These are phyloP conservation scores for Diaphora mendica DNA, from an alignment of 2,888 invertebrate genomes.

Conservation along the genomic window DNA sequence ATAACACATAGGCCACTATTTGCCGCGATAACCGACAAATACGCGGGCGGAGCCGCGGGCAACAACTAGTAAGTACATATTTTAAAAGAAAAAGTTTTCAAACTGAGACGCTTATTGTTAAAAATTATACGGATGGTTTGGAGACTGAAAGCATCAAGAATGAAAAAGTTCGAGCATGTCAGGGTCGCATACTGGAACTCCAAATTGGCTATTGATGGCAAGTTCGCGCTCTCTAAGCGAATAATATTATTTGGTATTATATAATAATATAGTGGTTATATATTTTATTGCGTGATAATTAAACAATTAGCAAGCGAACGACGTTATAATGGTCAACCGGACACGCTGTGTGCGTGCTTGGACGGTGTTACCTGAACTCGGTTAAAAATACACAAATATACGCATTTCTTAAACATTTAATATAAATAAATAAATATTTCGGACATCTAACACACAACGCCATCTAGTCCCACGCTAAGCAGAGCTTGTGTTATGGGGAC, in stretches of 20 bases:
- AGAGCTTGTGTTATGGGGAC: no score
- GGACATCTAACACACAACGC: no score
- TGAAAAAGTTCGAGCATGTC: neutral
- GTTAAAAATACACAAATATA: neutral
- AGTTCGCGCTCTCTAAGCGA: neutral
- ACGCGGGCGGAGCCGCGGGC: no score
- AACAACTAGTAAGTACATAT: no score
- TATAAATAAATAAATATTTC: no score
- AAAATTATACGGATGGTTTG: no score
- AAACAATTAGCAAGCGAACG: slow-evolving; percentile 12
- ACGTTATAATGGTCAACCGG: neutral
- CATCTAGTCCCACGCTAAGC: no score
- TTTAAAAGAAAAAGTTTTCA: no score
- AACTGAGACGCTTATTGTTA: no score
- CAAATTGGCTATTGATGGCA: neutral
- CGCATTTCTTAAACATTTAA: neutral
- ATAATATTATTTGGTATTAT: neutral
- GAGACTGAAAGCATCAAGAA: neutral
- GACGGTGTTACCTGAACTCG: neutral
- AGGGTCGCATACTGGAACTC: neutral
- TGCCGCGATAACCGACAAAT: no score
- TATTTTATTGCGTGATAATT: slow-evolving; percentile 20
- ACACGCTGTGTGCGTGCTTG: slow-evolving; percentile 4
- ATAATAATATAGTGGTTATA: neutral
- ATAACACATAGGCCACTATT: no score